Base-by-base conservation (phyloP, 2,888 invertebrate genomes). In the Cancer borealis region DNA sequence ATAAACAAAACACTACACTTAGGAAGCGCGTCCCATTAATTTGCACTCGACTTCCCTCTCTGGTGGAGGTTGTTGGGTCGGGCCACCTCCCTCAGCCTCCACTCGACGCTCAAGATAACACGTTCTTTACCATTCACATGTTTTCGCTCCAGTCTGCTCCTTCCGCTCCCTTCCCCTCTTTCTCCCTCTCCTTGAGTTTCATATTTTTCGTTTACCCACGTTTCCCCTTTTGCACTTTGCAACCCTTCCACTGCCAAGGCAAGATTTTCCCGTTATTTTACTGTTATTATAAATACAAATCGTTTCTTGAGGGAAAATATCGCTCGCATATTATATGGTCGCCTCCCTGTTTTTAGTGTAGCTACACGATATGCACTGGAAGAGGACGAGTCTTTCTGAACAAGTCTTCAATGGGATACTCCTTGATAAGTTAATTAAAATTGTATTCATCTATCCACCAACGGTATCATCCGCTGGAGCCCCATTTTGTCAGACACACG, bases 371-470 rank as follows among this genome's bases (percentile, higher is more conserved):
- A 8, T 39, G 14, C 49, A 12, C 10, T 90, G 93, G 73, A 79
- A 93, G 79, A 45, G 47, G 79, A 84, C 93, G 93, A 93, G 49
- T 47, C 49, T n/a, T 39, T 73, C 46, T 14, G 93, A 79, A 66
- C 26, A 47, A 49, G 26, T 26, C 73, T 89, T 79, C 90, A 54
- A 90, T 79, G 93, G 93, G 73, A 90, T 93, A 93, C 93, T 93
- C 90, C 93, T 93, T 93, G 93, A 93, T 93, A 93, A 93, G 93
- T 93, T 93, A 93, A 93, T 93, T 93, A 93, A 93, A 93, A 93
- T 93, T 93, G 93, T 93, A 93, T 93, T 93, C 93, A 93, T 93
- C 90, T 93, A 90, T 90, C 90, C 93, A 93, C 89, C 90, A 79
- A 90, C 49, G 93, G 93, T 93, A 93, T 93, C 93, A 93, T 79